Evolutionary conservation across 2,113 vertebrate species (phyloP), one percentile per base, ranked within the genome.

Genomic region (Sclerurus mexicanus): DNA sequence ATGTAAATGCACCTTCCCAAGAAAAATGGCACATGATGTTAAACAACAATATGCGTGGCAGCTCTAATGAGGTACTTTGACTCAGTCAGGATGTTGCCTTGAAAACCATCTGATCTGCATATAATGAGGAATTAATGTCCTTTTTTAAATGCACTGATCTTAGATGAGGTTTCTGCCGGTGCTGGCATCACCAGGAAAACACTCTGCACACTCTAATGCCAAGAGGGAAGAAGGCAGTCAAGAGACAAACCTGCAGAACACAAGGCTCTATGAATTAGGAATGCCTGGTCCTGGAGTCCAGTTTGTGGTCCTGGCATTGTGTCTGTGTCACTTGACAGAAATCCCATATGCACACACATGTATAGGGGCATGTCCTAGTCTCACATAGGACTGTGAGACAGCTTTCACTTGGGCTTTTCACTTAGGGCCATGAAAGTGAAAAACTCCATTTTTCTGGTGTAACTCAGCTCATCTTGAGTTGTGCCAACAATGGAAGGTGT

Each of bases 1-100:
- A 97, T 98, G 96, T 96, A 98, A 98, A 97, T 97, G 95, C 56
- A 96, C 91, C 94, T 97, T 96, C 93, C 78, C 95, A 96, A 91
- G 96, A 97, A 95, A 98, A 98, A 96, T 95, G 97, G 97, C 94
- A 96, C 84, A 84, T 72, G 74, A 92, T 95, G 89, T 97, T 97
- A 96, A 96, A 94, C 95, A 97, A 96, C 93, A 96, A 74, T 96
- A 76, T 88, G 80, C 76, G 12, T 89, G 62, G 85, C 85, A 89
- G 93, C 76, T 95, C 72, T 96, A 93, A 96, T 93, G 90, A 94
- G 83, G 62, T 94, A 86, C 91, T 91, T 93, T 94, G 85, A 96
- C 88, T 97, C 87, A 86, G 85, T 85, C 84, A 84, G 91, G 91
- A 85, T 90, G 49, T 89, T 93, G 88, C 94, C 89, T 97, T n/a